Conservation (phyloP, 2,113 vertebrate genomes). For the Solea senegalensis region DNA sequence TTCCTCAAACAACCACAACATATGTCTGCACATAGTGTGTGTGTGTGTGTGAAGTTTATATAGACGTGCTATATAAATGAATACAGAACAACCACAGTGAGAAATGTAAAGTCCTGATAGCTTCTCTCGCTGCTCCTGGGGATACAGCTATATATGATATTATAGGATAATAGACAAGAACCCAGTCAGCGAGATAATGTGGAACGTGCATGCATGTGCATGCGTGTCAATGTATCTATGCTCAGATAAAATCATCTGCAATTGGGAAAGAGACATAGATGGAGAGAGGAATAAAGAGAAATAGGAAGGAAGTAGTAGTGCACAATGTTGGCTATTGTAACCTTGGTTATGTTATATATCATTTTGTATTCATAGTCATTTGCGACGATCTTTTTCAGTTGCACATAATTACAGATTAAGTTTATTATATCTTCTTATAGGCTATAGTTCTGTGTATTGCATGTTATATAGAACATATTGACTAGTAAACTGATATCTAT, state of each 20-base stretch:
- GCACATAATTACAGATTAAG: no score
- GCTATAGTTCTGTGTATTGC: no score
- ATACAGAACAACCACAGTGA: conserved; percentile 63
- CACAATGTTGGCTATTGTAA: no score
- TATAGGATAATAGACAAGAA: conserved; percentile 64
- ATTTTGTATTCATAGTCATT: no score
- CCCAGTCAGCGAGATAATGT: conserved; percentile 52
- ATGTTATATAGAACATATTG: no score
- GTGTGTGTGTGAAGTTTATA: no score
- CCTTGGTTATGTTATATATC: no score
- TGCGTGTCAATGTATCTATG: conserved; percentile 31
- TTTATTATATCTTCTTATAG: no score
- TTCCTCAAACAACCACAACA: conserved; percentile 10
- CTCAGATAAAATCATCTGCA: conserved; percentile 46
- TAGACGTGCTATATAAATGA: conserved; percentile 69
- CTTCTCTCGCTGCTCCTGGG: conserved; percentile 34
- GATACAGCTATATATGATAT: conserved; percentile 45
- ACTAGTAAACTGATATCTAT: no score
- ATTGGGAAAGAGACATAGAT: conserved; percentile 13
- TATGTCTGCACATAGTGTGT: conserved; percentile 19
- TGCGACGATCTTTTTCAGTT: no score
- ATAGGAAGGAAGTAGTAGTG: not conserved
- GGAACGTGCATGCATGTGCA: conserved; percentile 12
- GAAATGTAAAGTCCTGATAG: conserved; percentile 46
- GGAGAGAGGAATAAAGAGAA: conserved; percentile 12